Base-by-base conservation (phyloP, 1,140 invertebrate genomes). In the Hetaerina americana region DNA sequence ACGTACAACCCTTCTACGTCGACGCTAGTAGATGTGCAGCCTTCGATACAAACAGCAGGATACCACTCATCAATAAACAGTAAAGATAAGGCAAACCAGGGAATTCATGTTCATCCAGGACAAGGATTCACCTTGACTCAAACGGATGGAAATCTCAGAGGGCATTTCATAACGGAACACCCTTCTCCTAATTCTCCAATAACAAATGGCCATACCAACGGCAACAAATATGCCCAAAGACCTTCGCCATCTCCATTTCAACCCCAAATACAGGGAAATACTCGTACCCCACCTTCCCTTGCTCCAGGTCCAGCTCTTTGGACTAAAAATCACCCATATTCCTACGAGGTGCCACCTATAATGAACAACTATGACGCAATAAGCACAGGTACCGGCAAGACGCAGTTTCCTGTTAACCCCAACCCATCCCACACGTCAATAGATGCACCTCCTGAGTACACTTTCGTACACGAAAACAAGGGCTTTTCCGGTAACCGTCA, bases 401-500 rank as follows among this genome's bases (percentile, higher is more conserved):
- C 40, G 2, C 40, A 57, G 10, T 12, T 40, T 40, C 31, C 31
- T 5, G 5, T 15, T 8, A 40, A 40, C 31, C 5, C 15, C 40
- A 12, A 2, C 10, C 40, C 15, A 18, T 57, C 15, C 40, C 40
- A 2, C 10, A 12, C 15, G 15, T 57, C 22, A 3, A 12, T 57
- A 12, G 40, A 57, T 3, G 40, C 15, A n/a, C 40, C 40, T 5
- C 40, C 40, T 12, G 22, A 18, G 2, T 29, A 24, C 69, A 28
- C 22, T 70, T 29, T 24, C 22, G 12, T 29, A 5, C 24, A 24
- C 69, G 31, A 5, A 29, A 28, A 70, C 22, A 15, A 18, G 18
- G 69, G 18, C n/a, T 6, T 22, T 29, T 27, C 2, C 69, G 8
- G 5, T n/a, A 69, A 74, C 25, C 74, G 71, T 31, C 72, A 75